Evolutionary conservation across 2,797 vertebrate genomes (phyloP), one percentile per base, ranked within the genome.

Genomic region (Todus mexicanus): DNA sequence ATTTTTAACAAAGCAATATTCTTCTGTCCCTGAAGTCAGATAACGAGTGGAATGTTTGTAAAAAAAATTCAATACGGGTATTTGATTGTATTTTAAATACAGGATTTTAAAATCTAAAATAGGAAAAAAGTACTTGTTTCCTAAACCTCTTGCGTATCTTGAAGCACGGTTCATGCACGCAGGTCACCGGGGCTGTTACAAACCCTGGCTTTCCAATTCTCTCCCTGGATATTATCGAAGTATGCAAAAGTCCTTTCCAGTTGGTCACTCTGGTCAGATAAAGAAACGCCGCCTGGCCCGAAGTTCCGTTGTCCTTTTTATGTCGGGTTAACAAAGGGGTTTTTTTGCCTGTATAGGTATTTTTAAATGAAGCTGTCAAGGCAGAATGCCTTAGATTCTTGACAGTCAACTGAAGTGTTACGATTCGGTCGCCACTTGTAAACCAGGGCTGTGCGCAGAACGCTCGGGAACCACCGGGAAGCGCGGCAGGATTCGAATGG

Each of bases 1-100:
- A 53, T 86, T 88, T 31, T 94, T 95, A 90, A 96, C 92, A 90
- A 97, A 98, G 97, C 97, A 98, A 97, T 98, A 98, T 83, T 95
- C 91, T 93, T 96, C 94, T 96, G 96, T 96, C 89, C 45, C 9
- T 83, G n/a, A 95, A 95, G 94, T 95, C 96, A 96, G 96, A 93
- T 69, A 11, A 93, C 7, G 47, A 96, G 87, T 72, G 40, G 96
- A 96, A 96, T 96, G 97, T 97, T 90, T 92, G 92, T 95, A 86
- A 94, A 92, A 42, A 42, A 42, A 42, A 42, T 57, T 27, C 87
- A 82, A 97, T 98, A 98, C 97, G 97, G 97, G 97, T 98, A 97
- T 95, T 95, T 84, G 90, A 89, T 90, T 89, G 84, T 81, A 94
- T 93, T 96, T 96, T 96, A 93, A 94, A 95, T 88, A 75, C 77